Base-by-base conservation (phyloP, 1,140 invertebrate genomes). In the Geopemphigus sp. region DNA sequence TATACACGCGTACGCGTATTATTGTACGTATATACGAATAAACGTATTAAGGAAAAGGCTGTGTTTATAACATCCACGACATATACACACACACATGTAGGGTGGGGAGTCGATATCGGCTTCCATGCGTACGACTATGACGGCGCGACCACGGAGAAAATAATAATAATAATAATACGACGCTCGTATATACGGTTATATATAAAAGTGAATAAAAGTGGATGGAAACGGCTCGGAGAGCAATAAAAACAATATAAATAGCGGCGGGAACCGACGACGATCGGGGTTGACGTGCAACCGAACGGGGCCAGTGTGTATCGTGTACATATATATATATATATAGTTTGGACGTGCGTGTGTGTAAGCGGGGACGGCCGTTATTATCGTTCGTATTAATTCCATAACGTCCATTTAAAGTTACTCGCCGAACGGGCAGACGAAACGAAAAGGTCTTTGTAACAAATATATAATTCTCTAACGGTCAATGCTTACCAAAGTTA, bases 241-340 rank as follows among this genome's bases (percentile, higher is more conserved):
- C 74, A 78, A 78, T 78, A 78, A 78, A 78, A 78, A 78, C 74
- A 78, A 78, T 78, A 61, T 78, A 78, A 78, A 63, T 63, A 78
- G 32, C 32, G 45, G 74, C 22, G 57, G 56, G 57, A 78, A 61
- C 74, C 57, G 74, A 68, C 14, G 56, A 68, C 61, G 74, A 78
- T 78, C 74, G 56, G 74, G 74, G 74, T 78, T 61, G 74, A 78
- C 74, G 74, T 78, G 57, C 39, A 45, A 45, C 39, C 5, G 11
- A n/a, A n/a, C n/a, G n/a, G n/a, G n/a, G n/a, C n/a, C n/a, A n/a
- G n/a, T n/a, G n/a, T n/a, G n/a, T 45, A 45, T 57, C 66, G 17
- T 70, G 19, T 24, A 50, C 26, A 5, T 47, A 66, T 45, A 19
- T 19, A 32, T 63, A 32, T n/a, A n/a, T 64, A 64, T 39, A 22